Percentiles rank a stretch among this genome's conserved stretches.
These are phyloP conservation scores for Bubalus kerabau DNA, from an alignment of 2,113 vertebrate species.

Conservation along the genomic window DNA sequence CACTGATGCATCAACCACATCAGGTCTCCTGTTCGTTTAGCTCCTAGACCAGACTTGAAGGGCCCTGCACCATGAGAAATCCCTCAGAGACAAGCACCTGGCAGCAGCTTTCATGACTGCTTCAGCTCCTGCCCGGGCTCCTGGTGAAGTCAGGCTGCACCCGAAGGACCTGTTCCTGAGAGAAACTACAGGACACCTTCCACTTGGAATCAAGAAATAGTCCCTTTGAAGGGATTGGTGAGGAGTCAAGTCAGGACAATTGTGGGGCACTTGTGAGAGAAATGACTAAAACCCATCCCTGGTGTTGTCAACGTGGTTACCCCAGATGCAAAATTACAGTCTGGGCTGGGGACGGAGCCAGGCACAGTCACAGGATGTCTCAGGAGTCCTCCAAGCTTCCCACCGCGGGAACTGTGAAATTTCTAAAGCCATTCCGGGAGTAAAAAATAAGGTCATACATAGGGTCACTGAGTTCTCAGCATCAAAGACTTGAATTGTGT, in stretches of 20 bases:
- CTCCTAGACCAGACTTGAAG: background rate
- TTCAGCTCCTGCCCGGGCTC: background rate
- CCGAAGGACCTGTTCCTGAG: accelerated
- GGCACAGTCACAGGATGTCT: background rate
- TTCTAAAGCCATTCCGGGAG: background rate
- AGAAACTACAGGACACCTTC: background rate
- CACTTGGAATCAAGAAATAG: background rate
- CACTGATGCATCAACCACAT: accelerated
- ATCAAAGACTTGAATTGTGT: background rate
- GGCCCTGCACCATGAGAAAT: background rate
- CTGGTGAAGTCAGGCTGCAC: background rate
- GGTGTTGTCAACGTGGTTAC: background rate
- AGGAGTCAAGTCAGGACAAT: background rate
- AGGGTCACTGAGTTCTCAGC: background rate
- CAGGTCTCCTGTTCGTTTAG: background rate
- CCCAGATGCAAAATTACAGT: background rate
- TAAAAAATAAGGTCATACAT: conserved; percentile 13
- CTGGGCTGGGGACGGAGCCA: background rate
- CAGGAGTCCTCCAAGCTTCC: background rate
- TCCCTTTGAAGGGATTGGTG: background rate
- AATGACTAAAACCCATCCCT: background rate
- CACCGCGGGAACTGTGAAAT: background rate
- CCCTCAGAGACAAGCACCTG: background rate
- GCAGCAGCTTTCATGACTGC: accelerated
- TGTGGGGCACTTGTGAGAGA: background rate